Percentiles rank a stretch among this genome's conserved stretches.
Conservation (phyloP, 2,888 invertebrate genomes). For the Mechanitis mazaeus region DNA sequence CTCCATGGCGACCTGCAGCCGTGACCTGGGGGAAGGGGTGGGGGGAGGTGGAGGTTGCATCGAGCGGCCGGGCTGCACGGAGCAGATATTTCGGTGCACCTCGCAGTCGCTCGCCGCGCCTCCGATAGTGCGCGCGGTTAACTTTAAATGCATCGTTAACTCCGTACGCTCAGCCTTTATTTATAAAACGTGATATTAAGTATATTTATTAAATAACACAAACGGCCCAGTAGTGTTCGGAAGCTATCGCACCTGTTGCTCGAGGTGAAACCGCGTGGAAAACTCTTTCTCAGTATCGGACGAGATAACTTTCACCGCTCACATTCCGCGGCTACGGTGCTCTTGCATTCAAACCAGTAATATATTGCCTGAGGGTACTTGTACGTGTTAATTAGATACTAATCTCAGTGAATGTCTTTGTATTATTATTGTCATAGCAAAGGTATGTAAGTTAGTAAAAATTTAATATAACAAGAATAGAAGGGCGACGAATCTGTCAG, state of each 20-base stretch:
- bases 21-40: constrained; percentile 58
- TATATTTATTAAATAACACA: constrained; percentile 9
- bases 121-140: constrained; percentile 59
- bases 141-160: constrained; percentile 40
- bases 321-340: constrained; percentile 56
- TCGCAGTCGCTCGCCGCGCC: constrained; percentile 65
- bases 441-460: constrained; percentile 17
- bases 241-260: constrained; percentile 54
- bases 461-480: constrained; percentile 12
- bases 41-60: constrained; percentile 50
- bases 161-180: constrained; percentile 41
- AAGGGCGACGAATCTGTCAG: constrained; percentile 27
- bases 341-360: constrained; percentile 52
- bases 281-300: constrained; percentile 69
- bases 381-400: constrained; percentile 24
- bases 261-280: constrained; percentile 71
- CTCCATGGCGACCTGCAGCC: constrained; percentile 61
- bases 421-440: constrained; percentile 8
- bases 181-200: constrained; percentile 23
- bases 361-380: constrained; percentile 35
- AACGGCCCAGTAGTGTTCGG: constrained; percentile 17
- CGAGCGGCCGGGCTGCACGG: constrained; percentile 69
- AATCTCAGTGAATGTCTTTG: constrained; percentile 17
- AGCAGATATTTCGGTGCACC: constrained; percentile 76
- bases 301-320: constrained; percentile 71